Base-by-base conservation (phyloP, 2,113 vertebrate genomes). In the Zosterops lateralis region DNA sequence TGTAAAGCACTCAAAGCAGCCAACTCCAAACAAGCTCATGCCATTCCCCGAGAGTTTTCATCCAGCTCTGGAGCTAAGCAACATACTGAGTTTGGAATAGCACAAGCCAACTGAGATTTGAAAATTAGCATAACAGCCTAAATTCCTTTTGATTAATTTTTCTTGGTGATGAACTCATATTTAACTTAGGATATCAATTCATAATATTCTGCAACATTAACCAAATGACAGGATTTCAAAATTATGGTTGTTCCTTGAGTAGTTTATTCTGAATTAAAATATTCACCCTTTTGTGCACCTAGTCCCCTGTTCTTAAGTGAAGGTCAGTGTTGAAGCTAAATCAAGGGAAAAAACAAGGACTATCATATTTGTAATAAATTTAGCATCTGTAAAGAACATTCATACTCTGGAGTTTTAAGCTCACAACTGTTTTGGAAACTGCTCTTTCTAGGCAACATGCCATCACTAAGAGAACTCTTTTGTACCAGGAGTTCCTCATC, bases 71-170 rank as follows among this genome's bases (percentile, higher is more conserved):
- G 54, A 92, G 50, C 64, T 80, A 91, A 95, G 80, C 68, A 91
- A 71, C 68, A 31, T 38, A 56, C 47, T 71, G 20, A 64, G 54
- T 84, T 90, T 81, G 31, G 80, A 93, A 73, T 6, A 89, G 65
- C 57, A 89, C 21, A 78, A 60, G 40, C 31, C 84, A 84, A 29
- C 0, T 15, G 40, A 53, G 57, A 89, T 60, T 84, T 91, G 61
- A 78, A 93, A 95, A 91, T 84, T 25, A 78, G 73, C 77, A 53
- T 87, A 24, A 47, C 44, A 81, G 13, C 38, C 74, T 91, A 71
- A 67, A 95, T 71, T 89, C 7, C 19, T 87, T 93, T 92, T 84
- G 53, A 71, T 84, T 75, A 15, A 10, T 48, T 88, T 92, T 87
- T 90, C 24, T 87, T 78, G 28, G 44, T 67, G 48, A 78, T 84